Base-by-base conservation (phyloP, 2,888 invertebrate species). In the Geotrupes spiniger region DNA sequence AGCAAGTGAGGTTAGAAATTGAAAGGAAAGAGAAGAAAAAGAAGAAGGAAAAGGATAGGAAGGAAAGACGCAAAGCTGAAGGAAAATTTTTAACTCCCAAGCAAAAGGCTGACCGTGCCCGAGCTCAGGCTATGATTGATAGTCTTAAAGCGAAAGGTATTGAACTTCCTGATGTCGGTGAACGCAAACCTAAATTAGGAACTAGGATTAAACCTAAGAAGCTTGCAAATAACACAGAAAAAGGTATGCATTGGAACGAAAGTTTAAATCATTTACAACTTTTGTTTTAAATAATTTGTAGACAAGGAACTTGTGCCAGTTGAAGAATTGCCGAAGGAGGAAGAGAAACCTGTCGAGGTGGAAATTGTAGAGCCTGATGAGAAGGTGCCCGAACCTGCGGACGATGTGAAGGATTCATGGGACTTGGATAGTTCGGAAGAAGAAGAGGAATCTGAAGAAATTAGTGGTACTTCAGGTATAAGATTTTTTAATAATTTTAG, bases 31-130 rank as follows among this genome's bases (percentile, higher is more conserved):
- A 91, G 57, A 84, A 82, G 66, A 92, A 88, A 70, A 97, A 93
- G 69, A 87, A 88, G 64, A 92, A 90, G 64, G 93, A 95, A 73
- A 93, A 92, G 66, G 95, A 95, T 67, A 81, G 90, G 40, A 93
- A 92, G 72, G 93, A 93, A 64, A 81, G 92, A 65, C 78, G 94
- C 60, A 97, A 97, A 72, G 92, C 91, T n/a, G 97, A 97, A 75
- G 98, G 98, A 2, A 97, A 94, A 74, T 77, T 94, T 25, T 74
- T 97, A 49, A 95, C 95, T 1, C 85, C 91, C 0, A 95, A 95
- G 71, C 95, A 99, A 69, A 95, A 92, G 69, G 89, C 89, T 56
- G 93, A 93, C 61, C 83, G 88, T 53, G 89, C 90, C 0, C 79
- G 94, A 57, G 92, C 93, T 4, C 89, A 92, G 70, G 91, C 90